Evolutionary conservation across 2,797 vertebrate species (phyloP).

Genomic region (Anolis apletophallus): DNA sequence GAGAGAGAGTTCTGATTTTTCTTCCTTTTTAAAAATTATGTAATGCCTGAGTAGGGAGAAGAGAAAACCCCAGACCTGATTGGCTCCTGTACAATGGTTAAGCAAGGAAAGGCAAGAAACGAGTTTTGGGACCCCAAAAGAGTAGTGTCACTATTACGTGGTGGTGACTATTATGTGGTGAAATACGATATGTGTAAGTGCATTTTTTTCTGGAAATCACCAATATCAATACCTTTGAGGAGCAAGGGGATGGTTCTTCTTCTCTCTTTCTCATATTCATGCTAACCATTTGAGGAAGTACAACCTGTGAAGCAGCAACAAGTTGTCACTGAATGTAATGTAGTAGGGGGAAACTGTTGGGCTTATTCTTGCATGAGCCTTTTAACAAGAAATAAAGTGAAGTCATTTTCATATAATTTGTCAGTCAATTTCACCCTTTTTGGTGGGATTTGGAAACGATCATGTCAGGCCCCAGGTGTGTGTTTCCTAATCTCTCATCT

Average conservation of each 20-base stretch:
- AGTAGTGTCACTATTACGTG: no score
- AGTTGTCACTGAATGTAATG: not conserved
- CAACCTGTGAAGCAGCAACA: not conserved
- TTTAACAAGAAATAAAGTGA: not conserved
- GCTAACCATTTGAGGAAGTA: not conserved
- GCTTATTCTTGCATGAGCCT: not conserved
- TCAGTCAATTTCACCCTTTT: not conserved
- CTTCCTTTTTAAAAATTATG: no score
- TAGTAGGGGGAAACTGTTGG: no score
- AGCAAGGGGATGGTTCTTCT: not conserved
- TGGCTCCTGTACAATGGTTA: no score
- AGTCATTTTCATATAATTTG: not conserved
- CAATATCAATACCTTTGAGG: not conserved
- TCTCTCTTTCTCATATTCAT: not conserved
- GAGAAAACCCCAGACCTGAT: no score
- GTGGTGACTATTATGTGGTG: no score
- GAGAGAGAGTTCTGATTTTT: no score
- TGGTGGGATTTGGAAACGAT: not conserved
- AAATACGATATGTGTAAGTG: not conserved
- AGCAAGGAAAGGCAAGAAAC: no score
- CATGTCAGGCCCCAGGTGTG: not conserved
- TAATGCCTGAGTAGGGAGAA: no score
- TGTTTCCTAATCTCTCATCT: not conserved
- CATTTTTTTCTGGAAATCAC: conserved; percentile 1
- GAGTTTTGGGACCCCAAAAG: no score